Evolutionary conservation across 2,113 vertebrate species (phyloP), one percentile per base, ranked within the genome.

Genomic region (Thomomys bottae): DNA sequence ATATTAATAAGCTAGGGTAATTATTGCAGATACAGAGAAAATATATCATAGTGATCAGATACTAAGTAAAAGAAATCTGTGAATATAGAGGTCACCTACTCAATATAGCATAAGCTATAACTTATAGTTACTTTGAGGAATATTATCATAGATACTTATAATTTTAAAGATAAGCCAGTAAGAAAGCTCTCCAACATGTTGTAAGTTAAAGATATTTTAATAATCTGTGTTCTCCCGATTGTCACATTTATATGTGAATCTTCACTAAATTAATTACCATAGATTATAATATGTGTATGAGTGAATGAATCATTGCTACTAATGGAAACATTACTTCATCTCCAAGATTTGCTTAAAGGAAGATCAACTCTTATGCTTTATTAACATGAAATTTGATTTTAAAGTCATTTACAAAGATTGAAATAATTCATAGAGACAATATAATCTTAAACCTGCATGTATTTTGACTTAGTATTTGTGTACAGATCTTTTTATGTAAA

Each of bases 261-360:
- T 54, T 76, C 81, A 64, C 57, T 81, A 70, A 89, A 68, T 95
- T 87, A 84, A 87, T 71, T 88, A n/a, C 77, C 86, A 14, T 42
- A 4, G 28, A 63, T 38, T 90, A 66, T 61, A 75, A 3, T 68
- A n/a, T 82, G 21, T 63, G 8, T 32, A n/a, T 66, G 84, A 88
- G 38, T 30, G 24, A 76, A 79, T 71, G 45, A 64, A 87, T 87
- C 71, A 49, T 72, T 6, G 7, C 67, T 68, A 42, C 30, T 61
- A 70, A 77, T 28, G 68, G 40, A 82, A 91, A 49, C 5, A 36
- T 68, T 45, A 17, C 11, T 28, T 87, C 89, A 87, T 78, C 54
- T 79, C 9, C 34, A 88, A 71, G 54, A 77, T 75, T 84, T 3
- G 66, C 84, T 87, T 72, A 63, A 75, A 17, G 12, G 75, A 84